Evolutionary conservation across 2,797 vertebrate species (phyloP).

Genomic region (Avahi laniger): DNA sequence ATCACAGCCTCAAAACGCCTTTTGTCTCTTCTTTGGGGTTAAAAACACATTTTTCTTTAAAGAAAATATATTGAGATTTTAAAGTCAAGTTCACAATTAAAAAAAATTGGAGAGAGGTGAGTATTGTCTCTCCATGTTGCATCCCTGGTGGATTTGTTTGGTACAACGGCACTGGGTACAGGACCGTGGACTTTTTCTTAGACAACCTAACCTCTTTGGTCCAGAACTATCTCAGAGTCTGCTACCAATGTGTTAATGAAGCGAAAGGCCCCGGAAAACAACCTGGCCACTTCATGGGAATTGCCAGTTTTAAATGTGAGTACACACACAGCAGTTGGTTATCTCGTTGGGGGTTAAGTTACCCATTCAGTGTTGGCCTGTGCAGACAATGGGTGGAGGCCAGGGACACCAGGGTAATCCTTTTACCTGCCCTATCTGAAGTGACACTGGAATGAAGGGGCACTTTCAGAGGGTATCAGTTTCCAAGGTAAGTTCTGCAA

Average conservation of each 20-base stretch:
- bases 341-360: constrained; percentile 82
- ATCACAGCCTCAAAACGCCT: background rate
- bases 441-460: constrained; percentile 85
- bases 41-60: background rate
- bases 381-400: constrained; percentile 84
- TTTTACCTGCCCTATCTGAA: constrained; percentile 86
- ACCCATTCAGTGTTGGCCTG: constrained; percentile 79
- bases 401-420: constrained; percentile 87
- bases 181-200: background rate
- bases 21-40: background rate
- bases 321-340: constrained; percentile 65
- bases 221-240: background rate
- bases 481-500: constrained; percentile 85
- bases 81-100: background rate
- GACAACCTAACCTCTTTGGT: background rate
- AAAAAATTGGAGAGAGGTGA: background rate
- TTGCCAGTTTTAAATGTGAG: constrained; percentile 81
- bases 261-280: constrained; percentile 67
- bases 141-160: no score
- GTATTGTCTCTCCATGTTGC: accelerated
- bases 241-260: constrained; percentile 50
- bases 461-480: constrained; percentile 84
- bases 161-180: background rate
- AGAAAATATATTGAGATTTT: background rate
- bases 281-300: constrained; percentile 88